phyloP scores from a whole-genome alignment of 2,888 invertebrate genomes.

The Philonicus albiceps region DNA sequence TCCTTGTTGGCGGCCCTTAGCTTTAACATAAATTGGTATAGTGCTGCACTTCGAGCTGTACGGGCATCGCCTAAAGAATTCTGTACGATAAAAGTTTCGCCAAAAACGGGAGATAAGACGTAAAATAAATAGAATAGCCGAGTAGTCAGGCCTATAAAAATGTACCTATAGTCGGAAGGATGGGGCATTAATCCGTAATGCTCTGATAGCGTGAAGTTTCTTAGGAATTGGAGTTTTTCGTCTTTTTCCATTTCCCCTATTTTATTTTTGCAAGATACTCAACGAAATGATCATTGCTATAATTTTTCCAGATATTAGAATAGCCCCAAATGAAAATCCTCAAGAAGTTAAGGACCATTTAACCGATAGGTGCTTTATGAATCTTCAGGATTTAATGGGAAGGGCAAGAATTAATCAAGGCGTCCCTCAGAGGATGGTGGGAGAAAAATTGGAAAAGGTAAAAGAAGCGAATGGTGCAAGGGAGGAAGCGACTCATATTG shows the following conservation, averaged over 20 bases:
- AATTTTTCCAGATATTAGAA: conserved; percentile 27
- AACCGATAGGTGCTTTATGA: neutral
- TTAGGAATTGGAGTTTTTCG: neutral
- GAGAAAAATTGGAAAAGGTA: neutral
- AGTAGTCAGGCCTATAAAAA: neutral
- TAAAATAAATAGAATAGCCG: conserved; percentile 2
- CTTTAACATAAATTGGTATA: neutral
- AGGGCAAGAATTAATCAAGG: neutral
- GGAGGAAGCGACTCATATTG: neutral
- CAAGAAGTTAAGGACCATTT: conserved; percentile 22
- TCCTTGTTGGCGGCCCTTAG: neutral
- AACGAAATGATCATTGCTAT: conserved; percentile 30
- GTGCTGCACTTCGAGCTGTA: neutral
- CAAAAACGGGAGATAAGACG: neutral
- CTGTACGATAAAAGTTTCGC: neutral
- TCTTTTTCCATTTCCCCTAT: neutral
- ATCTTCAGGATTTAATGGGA: neutral
- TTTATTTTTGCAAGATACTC: conserved; percentile 16
- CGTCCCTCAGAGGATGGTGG: neutral
- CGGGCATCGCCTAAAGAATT: neutral
- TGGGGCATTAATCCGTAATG: conserved; percentile 16
- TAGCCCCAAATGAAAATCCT: neutral
- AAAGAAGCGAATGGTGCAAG: neutral
- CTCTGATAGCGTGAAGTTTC: neutral
- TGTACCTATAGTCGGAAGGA: neutral